Evolutionary conservation across 30 jellyfish, hydroid and myxozoan species (phyloP).

Genomic region (Pelagia noctiluca): DNA sequence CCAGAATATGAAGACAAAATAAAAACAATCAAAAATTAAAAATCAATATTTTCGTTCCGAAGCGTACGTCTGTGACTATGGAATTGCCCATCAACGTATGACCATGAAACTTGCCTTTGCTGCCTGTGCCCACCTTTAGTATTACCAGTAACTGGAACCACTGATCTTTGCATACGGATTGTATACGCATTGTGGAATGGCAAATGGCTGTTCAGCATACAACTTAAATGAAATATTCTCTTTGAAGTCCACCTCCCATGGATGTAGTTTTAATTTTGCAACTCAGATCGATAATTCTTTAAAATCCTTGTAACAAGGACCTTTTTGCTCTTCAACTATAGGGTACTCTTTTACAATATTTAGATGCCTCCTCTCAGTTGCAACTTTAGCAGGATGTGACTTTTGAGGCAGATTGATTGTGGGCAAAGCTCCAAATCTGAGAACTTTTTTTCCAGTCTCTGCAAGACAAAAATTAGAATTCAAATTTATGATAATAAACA

Average conservation of each 20-base stretch:
- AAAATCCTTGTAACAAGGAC: background rate
- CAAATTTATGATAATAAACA: background rate
- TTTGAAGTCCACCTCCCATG: slow-evolving; percentile 7
- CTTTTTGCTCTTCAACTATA: slow-evolving; percentile 16
- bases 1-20: slow-evolving; percentile 13
- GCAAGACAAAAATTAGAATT: background rate
- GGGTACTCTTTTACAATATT: slow-evolving; percentile 13
- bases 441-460: background rate
- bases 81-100: background rate
- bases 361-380: slow-evolving; percentile 1
- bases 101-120: no score
- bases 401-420: background rate
- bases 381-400: background rate
- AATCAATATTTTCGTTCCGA: slow-evolving; percentile 31
- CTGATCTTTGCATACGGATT: background rate
- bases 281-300: slow-evolving; percentile 6
- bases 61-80: slow-evolving; percentile 25
- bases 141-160: background rate
- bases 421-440: slow-evolving; percentile 4
- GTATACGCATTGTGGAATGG: background rate
- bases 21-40: background rate
- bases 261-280: slow-evolving; percentile 1
- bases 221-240: background rate
- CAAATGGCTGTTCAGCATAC: background rate
- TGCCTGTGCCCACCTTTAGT: background rate